Conservation (phyloP, 2,888 invertebrate species). For the Heliothis peltigera region DNA sequence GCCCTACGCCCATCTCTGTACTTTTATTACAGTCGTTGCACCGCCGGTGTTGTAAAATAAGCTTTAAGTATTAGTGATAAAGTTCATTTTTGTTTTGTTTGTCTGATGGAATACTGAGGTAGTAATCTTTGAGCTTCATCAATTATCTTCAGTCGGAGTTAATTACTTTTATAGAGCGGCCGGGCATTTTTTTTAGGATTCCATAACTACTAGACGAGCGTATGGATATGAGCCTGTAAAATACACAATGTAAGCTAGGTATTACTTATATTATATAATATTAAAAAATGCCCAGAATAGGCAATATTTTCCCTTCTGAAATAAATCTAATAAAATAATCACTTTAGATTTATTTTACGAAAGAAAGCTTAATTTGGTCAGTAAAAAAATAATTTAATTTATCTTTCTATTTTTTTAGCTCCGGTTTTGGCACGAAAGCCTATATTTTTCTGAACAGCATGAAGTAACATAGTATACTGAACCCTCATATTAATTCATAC, state of each 20-base stretch:
- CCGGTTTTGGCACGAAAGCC: conserved; percentile 4
- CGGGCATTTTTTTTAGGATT: conserved; percentile 64
- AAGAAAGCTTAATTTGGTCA: no score
- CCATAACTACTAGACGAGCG: conserved; percentile 67
- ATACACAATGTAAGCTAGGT: background rate
- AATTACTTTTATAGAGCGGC: conserved; percentile 89
- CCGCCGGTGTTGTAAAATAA: conserved; percentile 45
- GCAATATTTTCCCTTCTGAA: no score
- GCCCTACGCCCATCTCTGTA: conserved; percentile 81
- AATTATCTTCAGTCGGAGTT: conserved; percentile 89
- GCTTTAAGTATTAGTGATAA: conserved; percentile 47
- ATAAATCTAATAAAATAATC: background rate
- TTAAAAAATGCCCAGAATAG: no score
- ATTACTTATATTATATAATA: no score
- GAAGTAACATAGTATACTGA: conserved; percentile 26
- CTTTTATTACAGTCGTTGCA: conserved; percentile 77
- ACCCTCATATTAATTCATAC: conserved; percentile 25
- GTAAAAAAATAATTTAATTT: no score
- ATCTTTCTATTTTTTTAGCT: background rate
- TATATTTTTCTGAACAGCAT: conserved; percentile 18
- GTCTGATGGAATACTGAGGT: conserved; percentile 68
- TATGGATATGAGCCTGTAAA: conserved; percentile 15
- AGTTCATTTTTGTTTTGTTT: conserved; percentile 55
- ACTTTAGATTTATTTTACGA: no score
- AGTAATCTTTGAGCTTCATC: conserved; percentile 89